These are phyloP conservation scores for Eriosoma lanigerum DNA, from an alignment of 1,140 invertebrate species.

Conservation along the genomic window DNA sequence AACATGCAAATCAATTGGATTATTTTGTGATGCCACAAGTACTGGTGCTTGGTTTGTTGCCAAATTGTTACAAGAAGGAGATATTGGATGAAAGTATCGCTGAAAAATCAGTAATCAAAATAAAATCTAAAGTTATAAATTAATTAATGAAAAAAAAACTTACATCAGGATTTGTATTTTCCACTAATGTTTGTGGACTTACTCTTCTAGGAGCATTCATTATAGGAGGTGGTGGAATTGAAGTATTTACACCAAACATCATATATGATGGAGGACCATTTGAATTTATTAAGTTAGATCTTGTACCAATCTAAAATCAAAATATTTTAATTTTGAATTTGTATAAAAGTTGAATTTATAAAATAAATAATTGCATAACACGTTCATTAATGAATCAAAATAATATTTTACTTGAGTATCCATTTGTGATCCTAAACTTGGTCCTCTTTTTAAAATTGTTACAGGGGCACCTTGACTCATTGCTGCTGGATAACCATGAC, in stretches of 20 bases:
- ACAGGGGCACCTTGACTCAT: constrained; percentile 31
- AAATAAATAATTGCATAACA: neutral
- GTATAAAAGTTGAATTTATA: neutral
- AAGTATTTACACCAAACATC: constrained; percentile 53
- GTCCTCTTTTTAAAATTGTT: constrained; percentile 47
- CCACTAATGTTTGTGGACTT: constrained; percentile 13
- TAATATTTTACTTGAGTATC: constrained; percentile 28
- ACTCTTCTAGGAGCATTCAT: constrained; percentile 49
- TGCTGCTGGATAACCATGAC: constrained; percentile 29
- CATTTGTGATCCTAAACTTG: constrained; percentile 14
- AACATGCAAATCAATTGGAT: constrained; percentile 69
- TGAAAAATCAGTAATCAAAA: constrained; percentile 48
- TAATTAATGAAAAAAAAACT: constrained; percentile 9
- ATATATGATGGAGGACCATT: constrained; percentile 33
- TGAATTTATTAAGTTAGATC: constrained; percentile 27
- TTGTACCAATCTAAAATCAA: constrained; percentile 32
- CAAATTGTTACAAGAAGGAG: constrained; percentile 45
- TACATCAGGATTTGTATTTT: constrained; percentile 37
- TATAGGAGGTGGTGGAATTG: constrained; percentile 53
- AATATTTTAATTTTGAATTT: neutral
- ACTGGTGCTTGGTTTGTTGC: constrained; percentile 21
- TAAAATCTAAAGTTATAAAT: neutral
- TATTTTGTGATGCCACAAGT: constrained; percentile 21
- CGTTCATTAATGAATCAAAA: too few relatives aligned
- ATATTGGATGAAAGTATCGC: constrained; percentile 56